phyloP scores from a whole-genome alignment of 2,113 vertebrate species.

The Nannobrachium achirus region DNA sequence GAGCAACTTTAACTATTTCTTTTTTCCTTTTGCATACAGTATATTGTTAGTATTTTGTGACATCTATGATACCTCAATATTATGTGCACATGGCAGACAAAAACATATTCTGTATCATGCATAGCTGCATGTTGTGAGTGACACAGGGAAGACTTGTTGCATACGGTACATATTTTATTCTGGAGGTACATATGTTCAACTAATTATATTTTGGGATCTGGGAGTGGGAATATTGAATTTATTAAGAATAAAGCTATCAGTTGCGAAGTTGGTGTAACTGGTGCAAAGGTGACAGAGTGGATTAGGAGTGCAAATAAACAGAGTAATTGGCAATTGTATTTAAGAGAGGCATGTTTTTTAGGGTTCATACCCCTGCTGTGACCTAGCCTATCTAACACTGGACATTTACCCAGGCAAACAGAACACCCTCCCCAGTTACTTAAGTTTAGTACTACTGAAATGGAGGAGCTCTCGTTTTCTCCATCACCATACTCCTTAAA shows the following conservation, averaged over 20 bases:
- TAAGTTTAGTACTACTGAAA: conserved; percentile 9
- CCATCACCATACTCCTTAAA: conserved; percentile 23
- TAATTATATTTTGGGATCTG: too few species aligned
- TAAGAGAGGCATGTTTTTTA: conserved; percentile 1
- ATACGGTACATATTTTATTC: too few species aligned
- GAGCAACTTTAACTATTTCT: too few species aligned
- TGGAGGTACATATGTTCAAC: too few species aligned
- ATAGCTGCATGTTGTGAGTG: too few species aligned
- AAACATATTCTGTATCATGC: too few species aligned
- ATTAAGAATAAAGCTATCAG: neutral
- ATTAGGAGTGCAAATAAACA: conserved; percentile 39
- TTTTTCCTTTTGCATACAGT: too few species aligned
- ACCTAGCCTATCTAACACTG: conserved; percentile 43
- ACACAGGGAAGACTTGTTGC: too few species aligned
- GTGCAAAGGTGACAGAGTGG: conserved; percentile 23
- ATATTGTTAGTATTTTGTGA: too few species aligned
- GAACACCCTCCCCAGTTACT: conserved; percentile 29
- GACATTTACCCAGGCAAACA: conserved; percentile 71
- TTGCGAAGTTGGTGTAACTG: conserved; percentile 26
- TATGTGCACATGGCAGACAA: too few species aligned
- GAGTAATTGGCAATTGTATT: conserved; percentile 27
- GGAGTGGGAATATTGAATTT: too few species aligned
- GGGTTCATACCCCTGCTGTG: conserved; percentile 64
- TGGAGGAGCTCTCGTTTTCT: conserved; percentile 54
- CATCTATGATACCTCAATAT: too few species aligned